Base-by-base conservation (phyloP, 2,888 invertebrate species). In the Nesidiocoris tenuis region DNA sequence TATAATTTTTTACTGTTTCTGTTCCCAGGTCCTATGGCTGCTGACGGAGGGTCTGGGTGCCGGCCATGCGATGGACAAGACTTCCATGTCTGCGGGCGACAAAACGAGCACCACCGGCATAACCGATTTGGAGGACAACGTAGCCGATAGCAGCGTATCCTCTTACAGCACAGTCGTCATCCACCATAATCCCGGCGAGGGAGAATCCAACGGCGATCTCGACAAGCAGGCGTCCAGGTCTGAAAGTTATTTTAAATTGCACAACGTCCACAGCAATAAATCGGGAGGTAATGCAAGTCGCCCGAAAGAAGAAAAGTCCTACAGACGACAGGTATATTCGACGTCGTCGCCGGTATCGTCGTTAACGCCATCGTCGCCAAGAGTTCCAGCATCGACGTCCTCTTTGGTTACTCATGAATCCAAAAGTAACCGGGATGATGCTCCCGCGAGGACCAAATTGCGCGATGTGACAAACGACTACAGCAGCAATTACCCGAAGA, bases 141-240 rank as follows among this genome's bases (percentile, higher is more conserved):
- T 72, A 18, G 72, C 77, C 5, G 76, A 77, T 25, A 77, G 77
- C 21, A 76, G 74, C 25, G 77, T 79, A 16, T 75, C 76, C 2
- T 77, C 77, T 16, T 79, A 78, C 56, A 78, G 77, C 54, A 74
- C 75, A 12, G 77, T 79, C 3, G 76, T 79, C 25, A 79, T 79
- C 18, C 79, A 79, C 24, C 77, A 79, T 56, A 59, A 65, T 3
- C 21, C 74, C 1, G 74, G 65, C 12, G 23, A 66, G 18, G 61
- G 7, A 16, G 25, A 21, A 56, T 54, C 25, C 23, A 23, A 57
- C 1, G 61, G 21, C 1, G 75, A 75, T 57, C 74, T 64, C n/a
- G 65, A 74, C 5, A 74, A 74, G 55, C 25, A 64, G 18, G 54
- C 75, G 7, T 75, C 75, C 16, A 61, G 68, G 55, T 75, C 75